Conservation (phyloP, 2,888 invertebrate genomes). For the Idaea dimidiata region DNA sequence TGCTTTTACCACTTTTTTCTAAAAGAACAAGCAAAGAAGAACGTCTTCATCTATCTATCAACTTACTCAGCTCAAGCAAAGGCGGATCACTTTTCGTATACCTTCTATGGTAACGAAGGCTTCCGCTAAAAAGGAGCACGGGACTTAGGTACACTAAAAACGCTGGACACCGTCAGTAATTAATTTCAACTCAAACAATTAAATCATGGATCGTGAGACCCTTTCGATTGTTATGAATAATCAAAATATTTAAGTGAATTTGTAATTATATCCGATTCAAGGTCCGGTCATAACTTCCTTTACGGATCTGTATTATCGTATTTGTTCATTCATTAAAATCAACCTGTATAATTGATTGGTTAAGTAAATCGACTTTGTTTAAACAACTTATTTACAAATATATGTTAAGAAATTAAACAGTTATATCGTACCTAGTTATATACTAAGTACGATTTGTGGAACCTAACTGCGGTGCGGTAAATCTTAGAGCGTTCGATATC, state of each 20-base stretch:
- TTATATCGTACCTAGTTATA: slow-evolving; percentile 31
- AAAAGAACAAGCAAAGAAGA: too few relatives aligned
- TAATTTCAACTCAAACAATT: slow-evolving; percentile 32
- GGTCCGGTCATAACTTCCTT: slow-evolving; percentile 13
- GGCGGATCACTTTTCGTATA: too few relatives aligned
- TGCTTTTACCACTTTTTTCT: slow-evolving; percentile 23
- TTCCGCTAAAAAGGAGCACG: too few relatives aligned
- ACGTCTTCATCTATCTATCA: too few relatives aligned
- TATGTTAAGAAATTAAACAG: slow-evolving; percentile 63
- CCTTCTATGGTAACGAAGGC: too few relatives aligned
- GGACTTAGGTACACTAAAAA: too few relatives aligned
- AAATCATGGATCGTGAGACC: slow-evolving; percentile 35
- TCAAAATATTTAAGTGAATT: slow-evolving; percentile 22
- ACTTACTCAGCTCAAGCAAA: too few relatives aligned
- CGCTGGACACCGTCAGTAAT: too few relatives aligned
- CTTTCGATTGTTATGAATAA: slow-evolving; percentile 45
- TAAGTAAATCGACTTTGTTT: slow-evolving; percentile 33
- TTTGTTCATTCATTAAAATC: slow-evolving; percentile 5
- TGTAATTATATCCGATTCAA: slow-evolving; percentile 15
- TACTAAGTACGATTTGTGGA: slow-evolving; percentile 28
- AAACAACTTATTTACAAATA: slow-evolving; percentile 50
- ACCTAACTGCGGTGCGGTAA: slow-evolving; percentile 60
- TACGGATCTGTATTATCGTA: slow-evolving; percentile 13
- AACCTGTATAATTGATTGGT: not conserved
- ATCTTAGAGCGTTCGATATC: slow-evolving; percentile 58